A percentile compares a stretch with the other conserved stretches of the same genome.
Evolutionary conservation across 2,797 vertebrate species (phyloP).

Genomic region (Dromococcyx pavoninus): DNA sequence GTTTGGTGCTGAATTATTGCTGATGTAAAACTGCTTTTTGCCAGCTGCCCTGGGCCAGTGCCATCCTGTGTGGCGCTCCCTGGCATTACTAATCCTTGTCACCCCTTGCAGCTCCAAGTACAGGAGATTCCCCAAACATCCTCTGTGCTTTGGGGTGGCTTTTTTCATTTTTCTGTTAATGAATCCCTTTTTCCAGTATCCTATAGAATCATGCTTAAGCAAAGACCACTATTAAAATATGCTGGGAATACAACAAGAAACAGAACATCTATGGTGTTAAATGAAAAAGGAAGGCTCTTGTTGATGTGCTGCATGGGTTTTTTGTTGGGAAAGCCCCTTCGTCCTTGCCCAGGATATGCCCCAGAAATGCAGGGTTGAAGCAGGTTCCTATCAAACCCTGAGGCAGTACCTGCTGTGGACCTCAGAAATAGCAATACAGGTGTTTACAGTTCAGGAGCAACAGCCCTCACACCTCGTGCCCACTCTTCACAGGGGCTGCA

Average conservation of each 20-base stretch:
- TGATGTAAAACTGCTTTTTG: neutral
- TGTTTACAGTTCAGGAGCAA: neutral
- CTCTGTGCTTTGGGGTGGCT: neutral
- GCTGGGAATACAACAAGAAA: neutral
- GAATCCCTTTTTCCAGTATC: neutral
- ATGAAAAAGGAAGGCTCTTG: neutral
- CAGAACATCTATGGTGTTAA: neutral
- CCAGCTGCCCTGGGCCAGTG: neutral
- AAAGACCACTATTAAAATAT: neutral
- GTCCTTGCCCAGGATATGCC: neutral
- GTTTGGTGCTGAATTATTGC: neutral
- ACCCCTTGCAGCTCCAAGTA: neutral
- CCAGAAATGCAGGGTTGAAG: neutral
- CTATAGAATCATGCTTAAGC: neutral
- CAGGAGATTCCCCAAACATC: neutral
- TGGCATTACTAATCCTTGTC: rapidly evolving
- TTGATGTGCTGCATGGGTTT: neutral
- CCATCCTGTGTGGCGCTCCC: rapidly evolving
- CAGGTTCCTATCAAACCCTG: neutral
- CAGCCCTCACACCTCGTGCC: rapidly evolving
- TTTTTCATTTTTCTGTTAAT: neutral
- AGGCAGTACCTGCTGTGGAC: neutral
- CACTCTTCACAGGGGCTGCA: rapidly evolving
- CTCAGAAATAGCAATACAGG: neutral
- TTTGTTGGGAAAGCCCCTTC: neutral